These are phyloP conservation scores for Drosophila pseudotalamancana DNA, from an alignment of 2,888 invertebrate species.

Conservation along the genomic window DNA sequence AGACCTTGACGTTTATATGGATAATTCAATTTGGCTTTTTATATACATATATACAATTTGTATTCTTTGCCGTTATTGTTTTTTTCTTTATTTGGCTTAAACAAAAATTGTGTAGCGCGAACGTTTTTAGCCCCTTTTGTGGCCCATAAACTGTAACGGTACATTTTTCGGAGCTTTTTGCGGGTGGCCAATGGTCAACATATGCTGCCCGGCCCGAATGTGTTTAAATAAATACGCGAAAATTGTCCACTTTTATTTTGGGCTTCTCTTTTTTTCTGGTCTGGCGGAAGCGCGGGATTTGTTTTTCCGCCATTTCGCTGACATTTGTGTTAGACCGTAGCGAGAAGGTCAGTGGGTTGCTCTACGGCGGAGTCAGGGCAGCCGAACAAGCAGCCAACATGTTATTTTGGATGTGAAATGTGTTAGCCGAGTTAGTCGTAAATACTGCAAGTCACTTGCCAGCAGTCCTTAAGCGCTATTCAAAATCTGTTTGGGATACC, in stretches of 20 bases:
- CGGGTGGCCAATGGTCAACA: slow-evolving; percentile 55
- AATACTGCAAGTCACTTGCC: slow-evolving; percentile 1
- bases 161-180: slow-evolving; percentile 36
- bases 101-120: slow-evolving; percentile 68
- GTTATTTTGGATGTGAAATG: neutral
- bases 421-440: neutral
- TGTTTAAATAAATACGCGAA: slow-evolving; percentile 79
- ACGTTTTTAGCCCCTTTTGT: slow-evolving; percentile 53
- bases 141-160: slow-evolving; percentile 66
- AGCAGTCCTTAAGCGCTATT: too few relatives aligned
- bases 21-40: slow-evolving; percentile 75
- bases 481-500: too few relatives aligned
- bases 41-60: slow-evolving; percentile 34
- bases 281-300: slow-evolving; percentile 83
- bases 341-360: slow-evolving; percentile 74
- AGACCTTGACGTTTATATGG: slow-evolving; percentile 70
- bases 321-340: slow-evolving; percentile 65
- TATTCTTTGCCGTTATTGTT: slow-evolving; percentile 18
- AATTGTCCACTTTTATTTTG: slow-evolving; percentile 69
- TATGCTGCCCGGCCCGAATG: slow-evolving; percentile 69
- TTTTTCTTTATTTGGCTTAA: slow-evolving; percentile 30
- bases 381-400: slow-evolving; percentile 17
- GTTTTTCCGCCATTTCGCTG: slow-evolving; percentile 81
- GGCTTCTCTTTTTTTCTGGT: slow-evolving; percentile 18
- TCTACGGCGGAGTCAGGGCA: neutral